Evolutionary conservation across 1,140 invertebrate species (phyloP).

Genomic region (Lepidurus packardi): DNA sequence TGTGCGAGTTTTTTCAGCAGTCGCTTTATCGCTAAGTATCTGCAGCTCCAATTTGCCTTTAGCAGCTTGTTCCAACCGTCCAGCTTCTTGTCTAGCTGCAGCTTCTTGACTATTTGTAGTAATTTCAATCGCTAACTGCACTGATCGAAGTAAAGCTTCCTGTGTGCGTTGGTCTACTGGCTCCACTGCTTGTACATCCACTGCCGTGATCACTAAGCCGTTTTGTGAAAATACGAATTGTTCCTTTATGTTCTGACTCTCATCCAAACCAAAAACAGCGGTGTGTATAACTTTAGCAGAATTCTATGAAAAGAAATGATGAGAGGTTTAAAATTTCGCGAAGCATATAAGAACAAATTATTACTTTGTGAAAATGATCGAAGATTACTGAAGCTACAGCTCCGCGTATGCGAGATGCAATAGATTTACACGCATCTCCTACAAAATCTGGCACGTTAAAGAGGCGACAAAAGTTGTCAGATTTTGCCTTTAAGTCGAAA

Average conservation of each 20-base stretch:
- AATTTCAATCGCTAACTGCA: slow-evolving; percentile 52
- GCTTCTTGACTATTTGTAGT: slow-evolving; percentile 51
- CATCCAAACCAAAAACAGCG: neutral
- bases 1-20: slow-evolving; percentile 48
- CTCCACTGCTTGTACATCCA: slow-evolving; percentile 53
- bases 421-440: slow-evolving; percentile 52
- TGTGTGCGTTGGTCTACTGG: slow-evolving; percentile 53
- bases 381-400: slow-evolving; percentile 50
- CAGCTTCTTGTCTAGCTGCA: slow-evolving; percentile 51
- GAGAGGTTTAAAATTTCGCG: too few relatives aligned
- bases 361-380: slow-evolving; percentile 54
- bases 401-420: slow-evolving; percentile 51
- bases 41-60: slow-evolving; percentile 50
- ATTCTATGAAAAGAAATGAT: neutral
- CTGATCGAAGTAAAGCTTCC: slow-evolving; percentile 52
- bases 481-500: slow-evolving; percentile 46
- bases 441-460: slow-evolving; percentile 54
- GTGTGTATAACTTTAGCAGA: neutral
- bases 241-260: slow-evolving; percentile 43
- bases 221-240: slow-evolving; percentile 48
- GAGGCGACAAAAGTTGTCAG: slow-evolving; percentile 44
- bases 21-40: slow-evolving; percentile 49
- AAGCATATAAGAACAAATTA: slow-evolving; percentile 37
- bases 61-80: slow-evolving; percentile 51
- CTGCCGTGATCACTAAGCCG: slow-evolving; percentile 49